phyloP scores from a whole-genome alignment of 1,140 invertebrate genomes.

The Diuraphis noxia region DNA sequence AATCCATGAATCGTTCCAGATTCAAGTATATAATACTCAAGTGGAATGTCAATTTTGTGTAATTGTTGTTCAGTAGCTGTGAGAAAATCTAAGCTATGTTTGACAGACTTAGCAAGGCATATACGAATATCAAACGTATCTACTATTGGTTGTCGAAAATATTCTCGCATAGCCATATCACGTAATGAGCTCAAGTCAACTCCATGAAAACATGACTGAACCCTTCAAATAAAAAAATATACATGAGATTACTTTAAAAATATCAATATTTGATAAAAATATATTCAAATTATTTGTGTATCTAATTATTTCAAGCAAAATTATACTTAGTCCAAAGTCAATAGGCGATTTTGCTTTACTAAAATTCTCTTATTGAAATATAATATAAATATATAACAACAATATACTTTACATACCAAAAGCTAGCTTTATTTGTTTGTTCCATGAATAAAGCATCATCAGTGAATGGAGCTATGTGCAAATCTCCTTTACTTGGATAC shows the following conservation, averaged over 20 bases:
- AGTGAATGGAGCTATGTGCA: slow-evolving; percentile 98
- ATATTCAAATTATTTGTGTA: too few species aligned
- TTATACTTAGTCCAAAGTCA: too few species aligned
- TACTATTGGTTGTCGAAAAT: slow-evolving; percentile 97
- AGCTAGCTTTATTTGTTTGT: slow-evolving; percentile 97
- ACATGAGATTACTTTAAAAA: neutral
- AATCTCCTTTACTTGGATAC: slow-evolving; percentile 94
- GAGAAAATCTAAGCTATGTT: slow-evolving; percentile 95
- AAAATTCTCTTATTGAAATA: too few species aligned
- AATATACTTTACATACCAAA: slow-evolving; percentile 75
- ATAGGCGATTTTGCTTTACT: too few species aligned
- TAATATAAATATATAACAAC: neutral
- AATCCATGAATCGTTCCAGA: slow-evolving; percentile 95
- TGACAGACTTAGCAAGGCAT: slow-evolving; percentile 91
- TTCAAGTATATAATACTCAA: slow-evolving; percentile 90
- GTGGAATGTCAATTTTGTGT: slow-evolving; percentile 93
- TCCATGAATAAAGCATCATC: slow-evolving; percentile 98
- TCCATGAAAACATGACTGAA: slow-evolving; percentile 97
- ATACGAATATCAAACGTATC: slow-evolving; percentile 99
- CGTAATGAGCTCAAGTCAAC: slow-evolving; percentile 91
- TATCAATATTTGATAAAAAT: neutral
- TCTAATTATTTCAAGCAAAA: too few species aligned
- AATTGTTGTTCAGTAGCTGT: slow-evolving; percentile 91
- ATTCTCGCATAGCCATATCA: slow-evolving; percentile 93
- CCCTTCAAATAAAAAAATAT: slow-evolving; percentile 62